Evolutionary conservation across 2,113 vertebrate species (phyloP), one percentile per base, ranked within the genome.

Genomic region (Bubo blakistoni): DNA sequence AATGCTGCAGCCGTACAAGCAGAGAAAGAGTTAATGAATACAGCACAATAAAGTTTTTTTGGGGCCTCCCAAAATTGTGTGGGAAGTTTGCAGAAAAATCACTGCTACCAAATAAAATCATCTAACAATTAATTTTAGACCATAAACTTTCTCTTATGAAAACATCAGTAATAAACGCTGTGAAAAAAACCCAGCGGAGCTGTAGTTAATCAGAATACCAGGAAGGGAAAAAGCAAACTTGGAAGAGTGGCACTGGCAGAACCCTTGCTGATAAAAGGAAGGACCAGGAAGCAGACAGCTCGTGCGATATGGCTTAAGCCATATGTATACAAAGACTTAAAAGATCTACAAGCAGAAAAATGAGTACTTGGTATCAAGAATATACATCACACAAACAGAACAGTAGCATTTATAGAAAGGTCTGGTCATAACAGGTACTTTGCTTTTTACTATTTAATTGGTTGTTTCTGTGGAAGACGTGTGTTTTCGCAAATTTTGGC

Each of bases 221-320:
- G 80, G 86, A 95, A 92, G 63, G 49, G 18, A 85, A 90, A 93
- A 90, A 72, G 54, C 27, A 81, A 70, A 70, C 81, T 85, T 91
- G 58, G 70, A 95, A 94, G 66, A 94, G 58, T 73, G 69, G 71
- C 72, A 88, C 30, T 85, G 83, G 88, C 91, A 94, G 36, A 97
- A 69, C n/a, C 19, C 78, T 89, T 70, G 63, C 71, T 66, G 92
- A 81, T 87, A 91, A 79, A 94, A 82, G 36, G 34, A 94, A 93
- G 80, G 63, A 95, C 76, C 63, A 86, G 95, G 94, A 97, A 95
- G 77, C 83, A 95, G 62, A 30, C 49, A 85, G 81, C 55, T 91
- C 46, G 30, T 26, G 32, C 0, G 4, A 79, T 91, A 79, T 2
- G 24, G 29, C 16, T 91, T 76, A 72, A 74, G 36, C n/a, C 30